phyloP scores from a whole-genome alignment of 2,888 invertebrate species.

The Piscicola geometra region DNA sequence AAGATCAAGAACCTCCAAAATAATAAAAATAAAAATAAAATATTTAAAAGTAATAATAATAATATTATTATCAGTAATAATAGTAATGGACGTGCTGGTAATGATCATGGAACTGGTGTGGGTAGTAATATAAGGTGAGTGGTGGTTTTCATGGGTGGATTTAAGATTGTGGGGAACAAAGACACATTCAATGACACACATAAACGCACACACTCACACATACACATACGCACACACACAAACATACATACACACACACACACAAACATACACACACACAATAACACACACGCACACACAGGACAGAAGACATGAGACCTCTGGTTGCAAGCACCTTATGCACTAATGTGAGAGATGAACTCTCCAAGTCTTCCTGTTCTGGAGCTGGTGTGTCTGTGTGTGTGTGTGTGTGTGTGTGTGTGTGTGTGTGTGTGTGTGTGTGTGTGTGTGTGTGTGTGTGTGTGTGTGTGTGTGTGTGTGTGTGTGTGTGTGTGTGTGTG shows the following conservation, averaged over 20 bases:
- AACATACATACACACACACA: too few relatives aligned
- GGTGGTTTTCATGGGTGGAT: too few relatives aligned
- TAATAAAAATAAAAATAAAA: constrained; percentile 2
- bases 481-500: background rate
- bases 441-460: background rate
- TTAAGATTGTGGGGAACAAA: too few relatives aligned
- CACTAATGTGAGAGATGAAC: constrained; percentile 3
- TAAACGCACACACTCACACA: too few relatives aligned
- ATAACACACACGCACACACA: too few relatives aligned
- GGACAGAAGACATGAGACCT: background rate
- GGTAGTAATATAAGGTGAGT: too few relatives aligned
- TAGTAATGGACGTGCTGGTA: too few relatives aligned
- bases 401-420: constrained; percentile 7
- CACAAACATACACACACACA: too few relatives aligned
- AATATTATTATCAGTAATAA: background rate
- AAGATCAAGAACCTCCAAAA: background rate
- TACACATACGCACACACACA: too few relatives aligned
- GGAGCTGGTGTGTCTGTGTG: constrained; percentile 17
- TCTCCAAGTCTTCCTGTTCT: constrained; percentile 11
- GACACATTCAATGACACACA: too few relatives aligned
- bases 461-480: background rate
- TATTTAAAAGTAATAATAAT: background rate
- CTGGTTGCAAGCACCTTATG: background rate
- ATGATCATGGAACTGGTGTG: too few relatives aligned
- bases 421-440: background rate